Conservation (phyloP, 2,113 vertebrate species). For the Chlamydotis undulata region DNA sequence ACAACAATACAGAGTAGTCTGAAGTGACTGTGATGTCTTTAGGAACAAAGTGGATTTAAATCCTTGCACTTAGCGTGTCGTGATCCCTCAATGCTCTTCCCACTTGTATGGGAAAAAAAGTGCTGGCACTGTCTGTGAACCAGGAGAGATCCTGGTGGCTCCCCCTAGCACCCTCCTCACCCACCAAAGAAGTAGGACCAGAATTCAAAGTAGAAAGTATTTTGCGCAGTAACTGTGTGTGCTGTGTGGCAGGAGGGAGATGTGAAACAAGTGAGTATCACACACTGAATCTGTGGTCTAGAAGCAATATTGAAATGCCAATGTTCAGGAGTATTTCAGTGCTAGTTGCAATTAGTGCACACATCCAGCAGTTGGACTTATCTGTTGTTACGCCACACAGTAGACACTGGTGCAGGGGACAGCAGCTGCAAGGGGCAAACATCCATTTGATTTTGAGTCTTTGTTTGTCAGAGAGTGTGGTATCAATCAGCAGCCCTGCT, state of each 20-base stretch:
- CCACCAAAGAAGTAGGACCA: not conserved
- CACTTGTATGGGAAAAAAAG: not conserved
- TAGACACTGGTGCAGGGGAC: not conserved
- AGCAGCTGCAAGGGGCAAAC: not conserved
- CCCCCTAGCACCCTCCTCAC: not conserved
- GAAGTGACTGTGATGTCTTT: not conserved
- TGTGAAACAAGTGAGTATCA: not conserved
- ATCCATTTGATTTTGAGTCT: not conserved
- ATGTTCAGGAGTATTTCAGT: not conserved
- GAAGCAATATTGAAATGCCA: not conserved
- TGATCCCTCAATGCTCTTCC: rapidly evolving
- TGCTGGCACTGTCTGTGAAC: not conserved
- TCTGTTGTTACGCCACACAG: not conserved
- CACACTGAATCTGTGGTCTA: not conserved
- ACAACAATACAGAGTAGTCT: not conserved
- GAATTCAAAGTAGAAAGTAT: not conserved
- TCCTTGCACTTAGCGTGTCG: not conserved
- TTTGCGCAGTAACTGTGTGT: not conserved
- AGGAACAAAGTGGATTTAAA: not conserved
- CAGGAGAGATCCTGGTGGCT: not conserved
- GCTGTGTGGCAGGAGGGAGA: not conserved
- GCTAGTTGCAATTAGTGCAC: not conserved
- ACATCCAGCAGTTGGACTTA: not conserved
- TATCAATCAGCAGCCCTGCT: not conserved
- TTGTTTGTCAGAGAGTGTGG: not conserved